Conservation (phyloP, 2,888 invertebrate genomes). For the Drosophila rellima region DNA sequence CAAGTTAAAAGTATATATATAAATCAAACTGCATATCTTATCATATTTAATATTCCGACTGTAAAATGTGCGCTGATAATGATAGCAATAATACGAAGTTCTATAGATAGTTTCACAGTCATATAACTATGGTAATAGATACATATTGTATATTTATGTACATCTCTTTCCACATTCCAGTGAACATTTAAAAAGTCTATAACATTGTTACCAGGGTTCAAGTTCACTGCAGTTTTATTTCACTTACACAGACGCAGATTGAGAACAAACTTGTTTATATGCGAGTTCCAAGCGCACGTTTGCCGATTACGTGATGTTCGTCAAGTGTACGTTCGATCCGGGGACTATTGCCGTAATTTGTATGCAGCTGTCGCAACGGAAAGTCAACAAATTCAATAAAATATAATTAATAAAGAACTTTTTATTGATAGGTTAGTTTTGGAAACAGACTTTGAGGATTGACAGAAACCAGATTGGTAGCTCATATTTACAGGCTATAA, state of each 20-base stretch:
- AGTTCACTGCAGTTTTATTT: constrained; percentile 47
- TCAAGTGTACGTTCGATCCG: constrained; percentile 1
- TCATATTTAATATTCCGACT: constrained; percentile 5
- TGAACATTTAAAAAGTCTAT: neutral
- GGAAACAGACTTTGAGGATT: constrained; percentile 1
- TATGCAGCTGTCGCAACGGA: constrained; percentile 50
- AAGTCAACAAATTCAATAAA: constrained; percentile 45
- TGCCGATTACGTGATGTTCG: constrained; percentile 35
- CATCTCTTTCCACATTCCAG: constrained; percentile 15
- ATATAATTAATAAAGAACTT: constrained; percentile 53
- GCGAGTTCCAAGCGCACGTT: constrained; percentile 16
- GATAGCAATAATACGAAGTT: neutral
- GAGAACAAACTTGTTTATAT: constrained; percentile 8
- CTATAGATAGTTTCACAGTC: neutral
- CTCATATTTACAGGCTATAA: constrained; percentile 52
- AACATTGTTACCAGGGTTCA: constrained; percentile 38
- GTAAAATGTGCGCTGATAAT: constrained; percentile 4
- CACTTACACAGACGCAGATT: constrained; percentile 6
- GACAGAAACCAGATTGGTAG: constrained; percentile 32
- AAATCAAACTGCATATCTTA: constrained; percentile 12
- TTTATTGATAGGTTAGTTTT: constrained; percentile 52
- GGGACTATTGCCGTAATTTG: constrained; percentile 47
- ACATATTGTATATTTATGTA: neutral
- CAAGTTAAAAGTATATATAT: neutral
- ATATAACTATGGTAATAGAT: constrained; percentile 2